Conservation (phyloP, 2,113 vertebrate species). For the Fulmarus glacialis region DNA sequence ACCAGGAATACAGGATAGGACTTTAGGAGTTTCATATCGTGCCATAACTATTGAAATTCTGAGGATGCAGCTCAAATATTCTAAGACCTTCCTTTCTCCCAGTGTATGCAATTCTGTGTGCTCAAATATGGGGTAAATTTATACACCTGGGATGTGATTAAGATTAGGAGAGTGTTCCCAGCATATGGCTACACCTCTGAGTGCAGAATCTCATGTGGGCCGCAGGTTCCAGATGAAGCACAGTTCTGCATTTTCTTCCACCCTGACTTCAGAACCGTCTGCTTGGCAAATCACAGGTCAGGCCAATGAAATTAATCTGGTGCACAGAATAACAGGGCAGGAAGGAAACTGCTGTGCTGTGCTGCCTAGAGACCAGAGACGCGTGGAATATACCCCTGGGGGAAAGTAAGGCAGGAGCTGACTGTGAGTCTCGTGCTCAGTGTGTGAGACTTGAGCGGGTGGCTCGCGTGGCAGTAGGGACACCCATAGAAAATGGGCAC, state of each 20-base stretch:
- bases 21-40: not conserved
- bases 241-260: not conserved
- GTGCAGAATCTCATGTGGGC: rapidly evolving
- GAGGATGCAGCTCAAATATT: not conserved
- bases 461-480: not conserved
- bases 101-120: not conserved
- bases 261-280: not conserved
- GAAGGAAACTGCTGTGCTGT: not conserved
- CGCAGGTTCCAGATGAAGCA: not conserved
- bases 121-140: not conserved
- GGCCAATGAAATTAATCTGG: not conserved
- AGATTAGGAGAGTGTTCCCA: not conserved
- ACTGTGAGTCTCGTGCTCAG: not conserved
- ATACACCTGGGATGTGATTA: not conserved
- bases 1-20: not conserved
- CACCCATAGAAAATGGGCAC: rapidly evolving
- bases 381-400: rapidly evolving
- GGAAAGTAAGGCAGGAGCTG: not conserved
- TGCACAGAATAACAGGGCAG: not conserved
- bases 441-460: not conserved
- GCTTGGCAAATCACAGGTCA: not conserved
- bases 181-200: not conserved
- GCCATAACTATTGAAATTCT: not conserved
- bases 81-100: not conserved
- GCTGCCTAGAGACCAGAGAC: not conserved